Evolutionary conservation across 2,797 vertebrate genomes (phyloP).

Genomic region (Danio albolineatus): DNA sequence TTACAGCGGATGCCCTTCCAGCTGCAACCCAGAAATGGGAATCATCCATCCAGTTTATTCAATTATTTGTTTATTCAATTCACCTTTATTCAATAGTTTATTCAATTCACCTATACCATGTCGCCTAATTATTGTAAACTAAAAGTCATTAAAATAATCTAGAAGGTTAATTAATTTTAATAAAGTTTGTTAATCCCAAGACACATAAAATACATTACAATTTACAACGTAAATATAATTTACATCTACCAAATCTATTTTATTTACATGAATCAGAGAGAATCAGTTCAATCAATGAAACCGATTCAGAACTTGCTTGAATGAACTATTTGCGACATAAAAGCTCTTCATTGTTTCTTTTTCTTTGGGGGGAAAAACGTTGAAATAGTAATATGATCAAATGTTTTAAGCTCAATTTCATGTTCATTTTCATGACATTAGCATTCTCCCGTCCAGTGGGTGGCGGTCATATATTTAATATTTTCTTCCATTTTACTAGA

Average conservation of each 20-base stretch:
- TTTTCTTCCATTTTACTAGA: neutral
- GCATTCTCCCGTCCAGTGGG: neutral
- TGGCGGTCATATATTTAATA: constrained; percentile 1
- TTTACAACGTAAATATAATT: neutral
- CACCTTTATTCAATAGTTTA: too few relatives aligned
- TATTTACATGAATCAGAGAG: neutral
- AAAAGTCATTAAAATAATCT: too few relatives aligned
- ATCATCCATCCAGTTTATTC: too few relatives aligned
- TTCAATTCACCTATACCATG: too few relatives aligned
- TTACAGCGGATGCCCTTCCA: too few relatives aligned
- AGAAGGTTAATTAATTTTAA: neutral
- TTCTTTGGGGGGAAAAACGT: too few relatives aligned
- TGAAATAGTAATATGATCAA: neutral
- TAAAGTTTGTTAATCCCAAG: neutral
- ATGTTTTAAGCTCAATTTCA: neutral
- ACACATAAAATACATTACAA: neutral
- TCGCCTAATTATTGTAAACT: too few relatives aligned
- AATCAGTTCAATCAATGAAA: neutral
- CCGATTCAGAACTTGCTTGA: too few relatives aligned
- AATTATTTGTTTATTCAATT: too few relatives aligned
- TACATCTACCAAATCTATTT: neutral
- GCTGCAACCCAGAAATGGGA: too few relatives aligned
- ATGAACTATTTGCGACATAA: too few relatives aligned
- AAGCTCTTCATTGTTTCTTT: too few relatives aligned
- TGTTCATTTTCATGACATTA: neutral